Percentiles rank a stretch among this genome's conserved stretches.
Conservation (phyloP, 2,797 vertebrate species). For the Pogoniulus pusillus region DNA sequence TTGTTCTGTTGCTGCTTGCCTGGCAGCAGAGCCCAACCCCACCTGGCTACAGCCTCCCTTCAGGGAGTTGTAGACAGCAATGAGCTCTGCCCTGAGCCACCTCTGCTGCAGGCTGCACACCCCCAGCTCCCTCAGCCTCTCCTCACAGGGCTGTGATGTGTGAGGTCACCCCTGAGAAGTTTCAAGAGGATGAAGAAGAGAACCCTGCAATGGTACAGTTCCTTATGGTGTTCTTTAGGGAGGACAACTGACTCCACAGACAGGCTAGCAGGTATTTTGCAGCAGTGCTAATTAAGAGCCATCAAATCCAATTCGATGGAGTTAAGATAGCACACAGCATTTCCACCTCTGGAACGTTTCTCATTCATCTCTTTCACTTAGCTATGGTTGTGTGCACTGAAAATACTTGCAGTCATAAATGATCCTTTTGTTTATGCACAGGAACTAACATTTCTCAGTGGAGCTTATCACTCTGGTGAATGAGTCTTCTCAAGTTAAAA, state of each 20-base stretch:
- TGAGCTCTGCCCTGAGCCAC: too few relatives aligned
- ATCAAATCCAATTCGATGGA: neutral
- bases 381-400: neutral
- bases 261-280: neutral
- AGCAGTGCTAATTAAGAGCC: neutral
- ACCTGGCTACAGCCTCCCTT: too few relatives aligned
- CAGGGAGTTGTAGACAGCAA: too few relatives aligned
- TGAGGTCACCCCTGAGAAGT: too few relatives aligned
- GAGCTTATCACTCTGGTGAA: neutral
- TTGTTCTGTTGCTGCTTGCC: too few relatives aligned
- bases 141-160: too few relatives aligned
- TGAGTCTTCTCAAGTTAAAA: neutral
- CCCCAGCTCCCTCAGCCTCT: too few relatives aligned
- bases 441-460: neutral
- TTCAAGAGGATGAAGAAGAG: neutral
- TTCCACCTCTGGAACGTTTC: neutral
- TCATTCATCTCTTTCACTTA: neutral
- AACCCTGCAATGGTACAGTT: neutral
- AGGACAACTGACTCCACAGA: neutral
- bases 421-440: neutral
- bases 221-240: neutral
- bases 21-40: too few relatives aligned
- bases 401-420: neutral
- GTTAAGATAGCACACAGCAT: neutral
- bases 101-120: too few relatives aligned